Conservation (phyloP, 2,113 vertebrate genomes). For the Nothocercus nigrocapillus region DNA sequence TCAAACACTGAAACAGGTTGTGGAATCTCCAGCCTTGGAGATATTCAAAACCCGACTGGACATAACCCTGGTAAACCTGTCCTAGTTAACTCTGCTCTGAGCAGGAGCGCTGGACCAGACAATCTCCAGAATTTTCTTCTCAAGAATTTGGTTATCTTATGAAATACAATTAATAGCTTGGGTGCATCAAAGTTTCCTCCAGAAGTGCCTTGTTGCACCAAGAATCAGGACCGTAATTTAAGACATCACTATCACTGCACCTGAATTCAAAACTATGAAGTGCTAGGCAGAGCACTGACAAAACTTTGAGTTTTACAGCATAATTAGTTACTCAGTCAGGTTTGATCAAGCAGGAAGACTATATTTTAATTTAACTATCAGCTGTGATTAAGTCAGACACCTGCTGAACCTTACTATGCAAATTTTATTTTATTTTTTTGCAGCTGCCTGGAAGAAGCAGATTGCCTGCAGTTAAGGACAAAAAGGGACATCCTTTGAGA, state of each 20-base stretch:
- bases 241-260: not conserved
- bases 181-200: not conserved
- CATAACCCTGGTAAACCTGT: not conserved
- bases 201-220: rapidly evolving
- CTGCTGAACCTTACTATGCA: not conserved
- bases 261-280: not conserved
- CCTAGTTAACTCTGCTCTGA: not conserved
- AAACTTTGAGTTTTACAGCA: not conserved
- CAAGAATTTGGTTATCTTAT: not conserved
- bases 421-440: not conserved
- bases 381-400: not conserved
- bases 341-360: not conserved
- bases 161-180: not conserved
- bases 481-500: conserved; percentile 21
- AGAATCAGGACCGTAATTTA: not conserved
- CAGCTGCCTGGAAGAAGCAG: not conserved
- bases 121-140: not conserved
- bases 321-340: not conserved
- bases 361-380: not conserved
- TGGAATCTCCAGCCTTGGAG: not conserved
- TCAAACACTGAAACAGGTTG: not conserved
- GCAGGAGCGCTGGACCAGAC: not conserved
- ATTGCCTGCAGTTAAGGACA: not conserved
- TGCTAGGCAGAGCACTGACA: not conserved
- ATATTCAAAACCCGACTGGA: not conserved